Evolutionary conservation across 2,113 vertebrate genomes (phyloP), one percentile per base, ranked within the genome.

Genomic region (Gymnorhina tibicen): DNA sequence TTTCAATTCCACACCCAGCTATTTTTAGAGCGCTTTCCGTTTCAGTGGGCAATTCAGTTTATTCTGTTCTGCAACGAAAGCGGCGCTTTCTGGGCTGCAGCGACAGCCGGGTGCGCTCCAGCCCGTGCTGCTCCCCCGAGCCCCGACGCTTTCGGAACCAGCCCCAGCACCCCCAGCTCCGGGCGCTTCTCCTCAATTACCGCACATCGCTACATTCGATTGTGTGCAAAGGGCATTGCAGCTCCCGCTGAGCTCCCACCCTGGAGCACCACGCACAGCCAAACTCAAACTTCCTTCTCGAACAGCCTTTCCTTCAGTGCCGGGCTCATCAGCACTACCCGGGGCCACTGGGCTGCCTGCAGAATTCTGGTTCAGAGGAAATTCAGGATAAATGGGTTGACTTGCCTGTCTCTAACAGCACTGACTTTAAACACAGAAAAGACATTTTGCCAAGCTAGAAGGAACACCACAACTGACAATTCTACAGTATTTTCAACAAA

Each of bases 11-110:
- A 94, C 95, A 69, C 91, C 93, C 93, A 66, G 96, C 85, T 96
- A 94, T 97, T 93, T 96, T 95, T 96, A 95, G 91, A 92, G 73
- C 91, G 42, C 93, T 94, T 95, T 96, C 96, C 81, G n/a, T 85
- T 89, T 72, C 92, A 87, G 80, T 19, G 85, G 76, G 32, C 64
- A 79, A 78, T n/a, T 35, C 73, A 28, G 92, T 82, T 81, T 32
- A 41, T 53, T 59, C 70, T 77, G 78, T 5, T 85, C 85, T 88
- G 85, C 68, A 41, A 1, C 1, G 75, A 5, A 72, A 84, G 79
- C 2, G 13, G 79, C 21, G 23, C 82, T 81, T 52, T 30, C 27
- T 11, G 69, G 30, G 15, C 69, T 30, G 58, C 22, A 52, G 73
- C 1, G 33, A n/a, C 63, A 50, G 87, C 67, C 11, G 68, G 52